Evolutionary conservation across 2,888 invertebrate genomes (phyloP).

Genomic region (Julus scanicus): DNA sequence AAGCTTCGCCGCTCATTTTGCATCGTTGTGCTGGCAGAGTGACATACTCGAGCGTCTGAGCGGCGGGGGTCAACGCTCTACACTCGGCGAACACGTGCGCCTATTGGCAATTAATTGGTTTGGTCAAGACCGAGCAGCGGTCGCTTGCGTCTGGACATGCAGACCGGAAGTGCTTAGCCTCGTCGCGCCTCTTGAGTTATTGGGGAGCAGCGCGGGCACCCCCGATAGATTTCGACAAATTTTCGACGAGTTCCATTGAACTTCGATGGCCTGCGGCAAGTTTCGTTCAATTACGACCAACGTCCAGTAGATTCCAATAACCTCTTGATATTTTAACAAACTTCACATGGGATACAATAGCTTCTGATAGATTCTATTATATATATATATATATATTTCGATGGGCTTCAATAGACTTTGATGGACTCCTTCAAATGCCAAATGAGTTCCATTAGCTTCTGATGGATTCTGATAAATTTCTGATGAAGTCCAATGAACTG

Average conservation of each 20-base stretch:
- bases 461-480: background rate
- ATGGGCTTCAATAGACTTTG: no score
- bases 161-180: background rate
- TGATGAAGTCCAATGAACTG: background rate
- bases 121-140: constrained; percentile 9
- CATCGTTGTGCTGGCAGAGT: background rate
- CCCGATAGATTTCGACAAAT: background rate
- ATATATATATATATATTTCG: no score
- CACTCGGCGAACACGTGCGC: background rate
- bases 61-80: background rate
- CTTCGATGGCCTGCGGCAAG: no score
- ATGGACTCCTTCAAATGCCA: no score
- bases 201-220: background rate
- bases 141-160: background rate
- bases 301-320: background rate
- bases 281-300: no score
- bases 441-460: no score
- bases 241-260: background rate
- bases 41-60: background rate
- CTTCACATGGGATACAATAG: no score
- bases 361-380: no score
- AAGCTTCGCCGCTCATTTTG: background rate
- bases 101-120: background rate
- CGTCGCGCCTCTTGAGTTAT: background rate
- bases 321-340: no score